Evolutionary conservation across 2,888 invertebrate species (phyloP), one percentile per base, ranked within the genome.

Genomic region (Iselma pallidipennis): DNA sequence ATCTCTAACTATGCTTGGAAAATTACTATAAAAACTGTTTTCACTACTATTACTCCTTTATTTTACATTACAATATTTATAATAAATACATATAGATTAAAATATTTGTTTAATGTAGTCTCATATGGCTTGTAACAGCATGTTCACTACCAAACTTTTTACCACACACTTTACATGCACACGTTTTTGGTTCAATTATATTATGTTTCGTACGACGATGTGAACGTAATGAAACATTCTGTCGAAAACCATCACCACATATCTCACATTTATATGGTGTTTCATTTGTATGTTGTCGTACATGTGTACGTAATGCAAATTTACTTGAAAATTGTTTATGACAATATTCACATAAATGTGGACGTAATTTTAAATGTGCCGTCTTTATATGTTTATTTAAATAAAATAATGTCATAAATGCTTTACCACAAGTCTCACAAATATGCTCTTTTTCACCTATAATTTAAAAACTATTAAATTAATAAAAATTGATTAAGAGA

Each of bases 221-320:
- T 2, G n/a, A n/a, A n/a, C n/a, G n/a, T n/a, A n/a, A n/a, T n/a
- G n/a, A n/a, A n/a, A n/a, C n/a, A n/a, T n/a, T n/a, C n/a, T n/a
- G n/a, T n/a, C n/a, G n/a, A n/a, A n/a, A n/a, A n/a, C n/a, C n/a
- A n/a, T n/a, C n/a, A n/a, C n/a, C n/a, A n/a, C n/a, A n/a, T n/a
- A n/a, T n/a, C n/a, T n/a, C n/a, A n/a, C n/a, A n/a, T n/a, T n/a
- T n/a, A n/a, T n/a, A n/a, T n/a, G n/a, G n/a, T n/a, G n/a, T n/a
- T n/a, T n/a, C n/a, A n/a, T n/a, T 74, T 1, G 77, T 77, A 54
- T 77, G 77, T 55, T 76, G 76, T 14, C 77, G 62, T 23, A 73
- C 70, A 55, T 77, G 77, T 0, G 76, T 77, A 9, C 67, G 69
- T 19, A 74, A 42, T 0, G 76, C 74, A 58, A 73, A 73, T 56